Conservation (phyloP, 2,113 vertebrate genomes). For the Rhinoptilus africanus region DNA sequence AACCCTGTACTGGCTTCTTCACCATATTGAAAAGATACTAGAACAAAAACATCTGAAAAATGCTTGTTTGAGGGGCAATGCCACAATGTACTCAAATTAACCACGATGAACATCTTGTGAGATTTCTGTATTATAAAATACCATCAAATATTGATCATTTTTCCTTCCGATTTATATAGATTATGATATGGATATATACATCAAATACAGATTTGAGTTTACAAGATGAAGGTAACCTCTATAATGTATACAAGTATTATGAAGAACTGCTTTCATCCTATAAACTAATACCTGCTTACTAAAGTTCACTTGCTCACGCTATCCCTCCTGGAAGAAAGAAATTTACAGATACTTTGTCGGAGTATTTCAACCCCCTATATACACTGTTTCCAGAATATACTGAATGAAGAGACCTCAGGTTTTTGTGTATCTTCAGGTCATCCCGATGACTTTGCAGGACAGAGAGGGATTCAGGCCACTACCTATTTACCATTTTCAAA, state of each 20-base stretch:
- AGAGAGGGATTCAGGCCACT: background rate
- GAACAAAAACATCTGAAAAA: background rate
- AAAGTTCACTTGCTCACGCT: background rate
- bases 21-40: background rate
- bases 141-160: background rate
- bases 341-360: background rate
- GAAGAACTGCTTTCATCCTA: background rate
- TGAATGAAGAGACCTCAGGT: background rate
- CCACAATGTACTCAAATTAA: background rate
- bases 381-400: background rate
- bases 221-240: background rate
- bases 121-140: background rate
- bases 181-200: background rate
- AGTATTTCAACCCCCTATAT: background rate
- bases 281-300: background rate
- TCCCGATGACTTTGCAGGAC: background rate
- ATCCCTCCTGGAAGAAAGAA: background rate
- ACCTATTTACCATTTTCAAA: background rate
- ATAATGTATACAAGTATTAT: background rate
- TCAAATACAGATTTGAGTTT: background rate
- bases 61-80: background rate
- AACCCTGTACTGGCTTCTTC: background rate
- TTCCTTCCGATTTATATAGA: background rate
- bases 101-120: background rate
- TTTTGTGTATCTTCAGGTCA: background rate